Conservation (phyloP, 2,888 invertebrate genomes). For the Synanthedon andrenaeformis region DNA sequence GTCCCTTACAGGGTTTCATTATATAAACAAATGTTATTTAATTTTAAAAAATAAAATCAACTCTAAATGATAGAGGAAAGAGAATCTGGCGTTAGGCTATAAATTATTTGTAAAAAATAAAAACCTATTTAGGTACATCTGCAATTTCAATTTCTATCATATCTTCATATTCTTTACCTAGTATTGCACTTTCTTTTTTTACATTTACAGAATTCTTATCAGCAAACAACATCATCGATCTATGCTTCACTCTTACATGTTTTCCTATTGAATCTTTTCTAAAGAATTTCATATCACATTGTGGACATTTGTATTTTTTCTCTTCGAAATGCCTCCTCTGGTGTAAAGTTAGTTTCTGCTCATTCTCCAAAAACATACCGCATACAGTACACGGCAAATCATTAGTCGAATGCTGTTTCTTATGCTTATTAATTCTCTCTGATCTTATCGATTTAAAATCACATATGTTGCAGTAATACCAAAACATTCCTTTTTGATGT, state of each 20-base stretch:
- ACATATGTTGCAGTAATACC: constrained; percentile 35
- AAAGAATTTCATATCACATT: constrained; percentile 34
- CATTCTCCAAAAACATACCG: constrained; percentile 34
- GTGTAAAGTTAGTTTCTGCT: constrained; percentile 30
- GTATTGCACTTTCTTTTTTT: neutral
- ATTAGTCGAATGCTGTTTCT: constrained; percentile 24
- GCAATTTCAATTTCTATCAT: neutral
- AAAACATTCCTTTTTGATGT: constrained; percentile 24
- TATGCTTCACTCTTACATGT: constrained; percentile 18
- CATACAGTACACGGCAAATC: constrained; percentile 38
- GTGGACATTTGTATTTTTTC: constrained; percentile 30
- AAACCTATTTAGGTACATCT: neutral
- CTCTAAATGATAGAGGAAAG: no score
- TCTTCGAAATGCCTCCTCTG: constrained; percentile 34
- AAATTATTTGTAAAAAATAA: no score
- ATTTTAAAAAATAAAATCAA: no score
- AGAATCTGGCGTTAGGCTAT: no score
- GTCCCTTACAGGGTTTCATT: no score
- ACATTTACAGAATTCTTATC: neutral
- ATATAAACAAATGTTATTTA: no score
- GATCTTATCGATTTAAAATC: constrained; percentile 24
- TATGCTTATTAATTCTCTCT: constrained; percentile 26
- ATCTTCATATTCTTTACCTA: neutral
- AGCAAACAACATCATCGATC: neutral
- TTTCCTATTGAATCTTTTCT: constrained; percentile 21